Conservation (phyloP, 2,888 invertebrate species). For the Desoria tigrina region DNA sequence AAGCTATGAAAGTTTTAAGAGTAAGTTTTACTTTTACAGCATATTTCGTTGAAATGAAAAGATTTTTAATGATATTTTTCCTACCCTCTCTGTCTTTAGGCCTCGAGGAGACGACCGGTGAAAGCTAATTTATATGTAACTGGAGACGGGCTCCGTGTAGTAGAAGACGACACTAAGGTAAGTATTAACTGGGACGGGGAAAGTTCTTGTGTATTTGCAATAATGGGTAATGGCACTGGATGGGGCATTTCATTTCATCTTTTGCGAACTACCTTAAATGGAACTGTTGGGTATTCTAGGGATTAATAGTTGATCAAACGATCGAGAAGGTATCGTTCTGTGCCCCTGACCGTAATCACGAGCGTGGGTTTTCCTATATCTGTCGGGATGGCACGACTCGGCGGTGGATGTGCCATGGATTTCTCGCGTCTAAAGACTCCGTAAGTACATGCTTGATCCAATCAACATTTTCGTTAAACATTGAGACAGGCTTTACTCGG, state of each 20-base stretch:
- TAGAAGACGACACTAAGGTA: conserved; percentile 95
- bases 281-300: conserved; percentile 59
- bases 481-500: too few relatives aligned
- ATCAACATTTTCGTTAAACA: too few relatives aligned
- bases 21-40: conserved; percentile 63
- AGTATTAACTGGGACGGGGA: conserved; percentile 25
- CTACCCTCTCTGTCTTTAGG: conserved; percentile 62
- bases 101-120: conserved; percentile 83
- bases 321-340: conserved; percentile 99
- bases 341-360: conserved; percentile 96
- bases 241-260: too few relatives aligned
- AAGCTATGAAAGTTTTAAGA: conserved; percentile 93
- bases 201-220: too few relatives aligned
- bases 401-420: conserved; percentile 99
- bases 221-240: too few relatives aligned
- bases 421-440: conserved; percentile 90
- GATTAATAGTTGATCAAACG: conserved; percentile 97
- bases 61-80: too few relatives aligned
- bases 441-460: conserved; percentile 57
- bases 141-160: conserved; percentile 93
- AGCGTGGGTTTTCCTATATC: conserved; percentile 97
- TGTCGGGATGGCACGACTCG: conserved; percentile 97
- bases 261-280: neutral
- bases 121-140: conserved; percentile 85
- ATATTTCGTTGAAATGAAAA: neutral